Base-by-base conservation (phyloP, 1,140 invertebrate species). In the Cyphomyrmex costatus region DNA sequence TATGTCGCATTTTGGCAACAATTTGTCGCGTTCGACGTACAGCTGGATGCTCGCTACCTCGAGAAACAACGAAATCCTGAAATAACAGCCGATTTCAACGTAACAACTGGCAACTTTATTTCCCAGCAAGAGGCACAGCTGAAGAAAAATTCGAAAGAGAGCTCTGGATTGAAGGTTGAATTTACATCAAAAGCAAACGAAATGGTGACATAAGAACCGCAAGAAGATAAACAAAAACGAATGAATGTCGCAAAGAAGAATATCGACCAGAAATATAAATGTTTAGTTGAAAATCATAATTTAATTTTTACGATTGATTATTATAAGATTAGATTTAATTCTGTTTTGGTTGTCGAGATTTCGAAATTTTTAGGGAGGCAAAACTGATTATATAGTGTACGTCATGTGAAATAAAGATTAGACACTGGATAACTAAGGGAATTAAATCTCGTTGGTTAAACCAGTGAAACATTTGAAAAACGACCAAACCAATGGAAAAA, bases 61-160 rank as follows among this genome's bases (percentile, higher is more conserved):
- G 46, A 33, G 65, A 19, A 73, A 27, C 66, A 58, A 42, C 19
- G 49, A 80, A 86, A 89, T 89, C 87, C 70, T 71, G 56, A 76
- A 89, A 86, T 86, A 89, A 89, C 88, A 80, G 61, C 63, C 76
- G 88, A 89, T 86, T 85, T 89, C 83, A 27, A 46, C 21, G 87
- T 77, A 86, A 76, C 46, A 51, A 70, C 60, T 3, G 49, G 66
- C 71, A 65, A 58, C 42, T 68, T 74, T 68, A 58, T 77, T 63
- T 16, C 36, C 21, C 63, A 56, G 36, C 36, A 0, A 30, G 27
- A 46, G 21, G 76, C 36, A 56, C 63, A 71, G 70, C 70, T 80
- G 88, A 61, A 33, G 46, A 80, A 51, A 70, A 82, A 86, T 70
- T 70, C 63, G 42, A 12, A 51, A 61, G 33, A 70, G 33, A 58